Base-by-base conservation (phyloP, 1,140 invertebrate species). In the Sitophilus oryzae region DNA sequence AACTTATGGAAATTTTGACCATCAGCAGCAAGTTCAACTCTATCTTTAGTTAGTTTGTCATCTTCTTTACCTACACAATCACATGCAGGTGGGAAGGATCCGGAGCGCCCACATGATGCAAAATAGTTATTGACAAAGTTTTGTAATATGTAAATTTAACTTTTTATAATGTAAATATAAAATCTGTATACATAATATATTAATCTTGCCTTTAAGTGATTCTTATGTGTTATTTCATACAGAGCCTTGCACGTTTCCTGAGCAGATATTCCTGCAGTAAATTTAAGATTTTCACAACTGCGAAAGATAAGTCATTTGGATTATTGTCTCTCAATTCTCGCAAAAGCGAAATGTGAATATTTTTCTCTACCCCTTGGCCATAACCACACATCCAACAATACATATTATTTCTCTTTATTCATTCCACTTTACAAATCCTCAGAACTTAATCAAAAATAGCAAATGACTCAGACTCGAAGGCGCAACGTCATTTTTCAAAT, bases 251-350 rank as follows among this genome's bases (percentile, higher is more conserved):
- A 54, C 11, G 52, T 54, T 46, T 54, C 44, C 41, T 54, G 52
- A 38, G 52, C 23, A 21, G 52, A 46, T 25, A 54, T 54, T 37
- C 34, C 20, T 37, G 35, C 25, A 46, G 52, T 42, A 46, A 54
- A 57, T 44, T 50, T 57, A 11, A 57, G 19, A 23, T 42, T 15
- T 37, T 52, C 55, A 43, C 52, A 57, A 15, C 22, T 35, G n/a
- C 45, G 22, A 2, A 22, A 22, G 14, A 16, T 47, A 25, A 52
- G 40, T 52, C 50, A 42, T 11, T 25, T 14, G 50, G 50, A 14
- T 50, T 30, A 50, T 37, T 50, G 11, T 16, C 11, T 14, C 34
- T n/a, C 34, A 50, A 37, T 38, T 50, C 18, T 19, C 37, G 22
- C 18, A 50, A 38, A 50, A 50, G 34, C 11, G 34, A 20, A 2